A percentile compares a stretch with the other conserved stretches of the same genome.
Conservation (phyloP, 2,797 vertebrate genomes). For the Enteromius argenteus region DNA sequence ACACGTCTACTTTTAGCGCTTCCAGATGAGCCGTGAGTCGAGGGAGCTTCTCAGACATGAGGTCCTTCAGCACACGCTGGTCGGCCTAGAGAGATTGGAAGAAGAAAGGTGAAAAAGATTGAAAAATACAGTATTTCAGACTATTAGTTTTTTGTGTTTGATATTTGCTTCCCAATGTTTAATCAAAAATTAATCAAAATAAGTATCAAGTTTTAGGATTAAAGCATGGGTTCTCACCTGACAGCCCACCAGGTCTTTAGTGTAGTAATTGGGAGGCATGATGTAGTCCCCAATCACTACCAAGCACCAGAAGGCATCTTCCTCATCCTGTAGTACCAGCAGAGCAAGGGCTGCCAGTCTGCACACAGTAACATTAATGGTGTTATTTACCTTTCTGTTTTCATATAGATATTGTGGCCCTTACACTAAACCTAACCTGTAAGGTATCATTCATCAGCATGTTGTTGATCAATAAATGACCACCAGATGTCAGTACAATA, state of each 20-base stretch:
- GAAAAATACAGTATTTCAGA: not conserved
- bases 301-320: constrained; percentile 93
- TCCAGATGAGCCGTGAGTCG: constrained; percentile 86
- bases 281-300: constrained; percentile 89
- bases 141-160: not conserved
- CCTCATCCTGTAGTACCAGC: constrained; percentile 89
- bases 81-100: constrained; percentile 81
- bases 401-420: not conserved
- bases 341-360: constrained; percentile 92
- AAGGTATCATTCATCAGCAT: not conserved
- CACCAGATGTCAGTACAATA: constrained; percentile 57
- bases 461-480: constrained; percentile 13
- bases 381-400: not conserved
- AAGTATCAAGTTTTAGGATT: not conserved
- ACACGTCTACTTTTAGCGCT: constrained; percentile 84
- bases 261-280: constrained; percentile 93
- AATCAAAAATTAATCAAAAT: too few relatives aligned
- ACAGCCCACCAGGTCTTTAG: constrained; percentile 87
- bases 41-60: constrained; percentile 90
- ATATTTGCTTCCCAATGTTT: not conserved
- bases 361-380: not conserved
- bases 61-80: constrained; percentile 93
- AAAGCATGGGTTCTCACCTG: constrained; percentile 80
- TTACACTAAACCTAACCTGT: not conserved
- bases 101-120: not conserved